Percentiles rank a stretch among this genome's conserved stretches.
These are phyloP conservation scores for Mustela nigripes DNA, from an alignment of 2,113 vertebrate genomes.

Conservation along the genomic window DNA sequence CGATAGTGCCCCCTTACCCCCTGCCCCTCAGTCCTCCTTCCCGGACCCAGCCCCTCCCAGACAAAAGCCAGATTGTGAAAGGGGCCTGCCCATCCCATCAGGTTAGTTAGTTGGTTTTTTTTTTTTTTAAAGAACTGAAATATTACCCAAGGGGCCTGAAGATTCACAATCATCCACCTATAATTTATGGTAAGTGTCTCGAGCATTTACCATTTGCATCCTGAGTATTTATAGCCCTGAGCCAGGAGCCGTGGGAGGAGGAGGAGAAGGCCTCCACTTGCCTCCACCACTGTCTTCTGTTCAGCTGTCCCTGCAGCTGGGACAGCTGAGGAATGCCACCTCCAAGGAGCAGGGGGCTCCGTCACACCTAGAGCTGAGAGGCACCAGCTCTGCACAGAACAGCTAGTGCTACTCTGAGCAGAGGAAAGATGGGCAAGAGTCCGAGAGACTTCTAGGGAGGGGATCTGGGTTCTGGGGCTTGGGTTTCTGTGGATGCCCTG, in stretches of 20 bases:
- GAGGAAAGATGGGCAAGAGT: not conserved
- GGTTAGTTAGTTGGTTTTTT: not conserved
- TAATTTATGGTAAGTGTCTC: not conserved
- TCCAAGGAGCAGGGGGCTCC: rapidly evolving
- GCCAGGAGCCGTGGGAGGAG: not conserved
- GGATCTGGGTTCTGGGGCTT: not conserved
- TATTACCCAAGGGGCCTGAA: not conserved
- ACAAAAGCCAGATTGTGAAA: not conserved
- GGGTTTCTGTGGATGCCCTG: not conserved
- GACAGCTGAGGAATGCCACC: not conserved
- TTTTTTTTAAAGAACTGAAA: not conserved
- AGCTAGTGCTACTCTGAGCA: not conserved
- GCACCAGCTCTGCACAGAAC: not conserved
- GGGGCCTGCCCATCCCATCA: not conserved
- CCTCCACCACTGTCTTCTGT: not conserved
- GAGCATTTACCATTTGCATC: not conserved
- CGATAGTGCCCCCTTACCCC: not conserved
- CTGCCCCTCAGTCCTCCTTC: not conserved
- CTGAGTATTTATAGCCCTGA: conserved; percentile 39
- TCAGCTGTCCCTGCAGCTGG: not conserved
- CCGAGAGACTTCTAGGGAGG: not conserved
- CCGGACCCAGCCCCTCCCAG: not conserved
- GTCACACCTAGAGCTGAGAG: not conserved
- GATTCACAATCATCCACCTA: conserved; percentile 4
- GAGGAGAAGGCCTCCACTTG: not conserved